Evolutionary conservation across 2,888 invertebrate genomes (phyloP).

Genomic region (Schrankia costaestrigalis): DNA sequence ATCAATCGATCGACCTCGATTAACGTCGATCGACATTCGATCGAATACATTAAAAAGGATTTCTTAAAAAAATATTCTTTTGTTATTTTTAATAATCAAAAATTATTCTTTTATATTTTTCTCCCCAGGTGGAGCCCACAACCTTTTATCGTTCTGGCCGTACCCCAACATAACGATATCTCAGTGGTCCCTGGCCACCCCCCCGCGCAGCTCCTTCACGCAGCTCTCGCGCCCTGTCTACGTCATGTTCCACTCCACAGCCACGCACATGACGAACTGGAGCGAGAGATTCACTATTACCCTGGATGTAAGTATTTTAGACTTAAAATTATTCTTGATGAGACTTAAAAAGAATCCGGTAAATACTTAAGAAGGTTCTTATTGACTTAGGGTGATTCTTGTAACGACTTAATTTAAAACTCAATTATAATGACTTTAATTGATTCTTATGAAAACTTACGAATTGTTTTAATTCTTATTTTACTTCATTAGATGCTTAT

Average conservation of each 20-base stretch:
- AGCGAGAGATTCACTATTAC: slow-evolving; percentile 16
- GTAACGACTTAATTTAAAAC: no score
- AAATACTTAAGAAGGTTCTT: no score
- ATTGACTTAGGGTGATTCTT: no score
- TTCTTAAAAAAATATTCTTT: no score
- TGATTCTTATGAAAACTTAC: no score
- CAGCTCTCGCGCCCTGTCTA: slow-evolving; percentile 47
- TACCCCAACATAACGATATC: slow-evolving; percentile 29
- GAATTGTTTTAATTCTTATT: no score
- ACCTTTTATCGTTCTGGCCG: slow-evolving; percentile 54
- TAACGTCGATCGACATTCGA: no score
- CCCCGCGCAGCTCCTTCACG: slow-evolving; percentile 23
- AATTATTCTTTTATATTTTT: neutral
- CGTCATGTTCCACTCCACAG: slow-evolving; percentile 43
- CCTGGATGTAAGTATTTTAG: slow-evolving; percentile 32
- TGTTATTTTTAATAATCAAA: neutral
- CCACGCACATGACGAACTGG: slow-evolving; percentile 40
- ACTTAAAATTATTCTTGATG: neutral
- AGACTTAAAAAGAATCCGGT: neutral
- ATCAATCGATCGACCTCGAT: no score
- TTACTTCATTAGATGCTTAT: no score
- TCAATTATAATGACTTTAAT: no score
- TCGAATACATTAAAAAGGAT: no score
- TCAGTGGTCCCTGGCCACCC: slow-evolving; percentile 43
- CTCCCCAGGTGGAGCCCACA: slow-evolving; percentile 53